These are phyloP conservation scores for Melinaea menophilus DNA, from an alignment of 2,888 invertebrate genomes.

Conservation along the genomic window DNA sequence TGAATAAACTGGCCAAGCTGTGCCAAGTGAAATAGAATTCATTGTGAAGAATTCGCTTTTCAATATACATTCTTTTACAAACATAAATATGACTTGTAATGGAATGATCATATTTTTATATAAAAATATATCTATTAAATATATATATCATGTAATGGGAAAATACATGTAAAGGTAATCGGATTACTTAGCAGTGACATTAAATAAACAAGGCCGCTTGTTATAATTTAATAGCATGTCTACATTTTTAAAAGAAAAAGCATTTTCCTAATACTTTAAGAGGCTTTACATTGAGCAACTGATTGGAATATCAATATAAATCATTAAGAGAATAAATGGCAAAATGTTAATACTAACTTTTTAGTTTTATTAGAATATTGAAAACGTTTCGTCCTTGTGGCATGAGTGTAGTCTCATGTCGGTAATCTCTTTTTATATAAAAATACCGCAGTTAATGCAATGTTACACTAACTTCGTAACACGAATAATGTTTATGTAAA, in stretches of 20 bases:
- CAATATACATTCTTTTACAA: neutral
- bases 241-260: conserved; percentile 13
- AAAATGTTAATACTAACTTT: conserved; percentile 7
- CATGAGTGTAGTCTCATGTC: too few relatives aligned
- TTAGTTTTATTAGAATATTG: neutral
- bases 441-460: neutral
- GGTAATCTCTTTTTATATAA: neutral
- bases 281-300: conserved; percentile 20
- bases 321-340: conserved; percentile 11
- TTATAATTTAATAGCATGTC: conserved; percentile 15
- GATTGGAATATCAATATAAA: conserved; percentile 27
- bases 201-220: neutral
- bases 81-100: neutral
- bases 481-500: conserved; percentile 9
- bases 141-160: neutral
- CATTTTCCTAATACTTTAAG: conserved; percentile 27
- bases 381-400: neutral
- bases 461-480: neutral
- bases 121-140: neutral
- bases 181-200: too few relatives aligned
- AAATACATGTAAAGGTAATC: too few relatives aligned
- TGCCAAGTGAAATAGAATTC: conserved; percentile 13
- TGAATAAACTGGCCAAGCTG: conserved; percentile 18
- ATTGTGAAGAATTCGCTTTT: conserved; percentile 4
- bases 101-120: neutral